A percentile compares a stretch with the other conserved stretches of the same genome.
Conservation (phyloP, 2,888 invertebrate species). For the Chaetoderma sp. region DNA sequence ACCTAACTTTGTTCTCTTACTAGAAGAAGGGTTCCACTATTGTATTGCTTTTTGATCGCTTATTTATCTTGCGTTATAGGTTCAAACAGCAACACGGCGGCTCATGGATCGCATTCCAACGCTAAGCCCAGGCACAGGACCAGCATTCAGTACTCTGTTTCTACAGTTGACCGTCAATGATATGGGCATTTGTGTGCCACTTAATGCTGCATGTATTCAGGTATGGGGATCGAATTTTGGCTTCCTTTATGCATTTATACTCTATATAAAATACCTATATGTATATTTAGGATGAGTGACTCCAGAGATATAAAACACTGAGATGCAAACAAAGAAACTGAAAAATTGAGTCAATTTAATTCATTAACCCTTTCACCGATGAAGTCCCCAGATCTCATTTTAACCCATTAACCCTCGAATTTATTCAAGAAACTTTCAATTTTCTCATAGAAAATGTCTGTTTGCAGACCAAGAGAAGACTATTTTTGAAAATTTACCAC, state of each 20-base stretch:
- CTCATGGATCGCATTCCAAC: constrained; percentile 77
- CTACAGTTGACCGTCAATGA: constrained; percentile 95
- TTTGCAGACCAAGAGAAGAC: too few relatives aligned
- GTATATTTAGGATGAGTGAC: neutral
- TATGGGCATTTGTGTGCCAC: constrained; percentile 94
- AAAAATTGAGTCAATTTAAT: neutral
- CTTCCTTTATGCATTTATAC: too few relatives aligned
- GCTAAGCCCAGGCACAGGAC: constrained; percentile 38
- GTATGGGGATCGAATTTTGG: constrained; percentile 1
- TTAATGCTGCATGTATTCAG: constrained; percentile 81
- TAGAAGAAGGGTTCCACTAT: too few relatives aligned
- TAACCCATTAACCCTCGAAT: too few relatives aligned
- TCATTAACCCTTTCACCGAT: neutral
- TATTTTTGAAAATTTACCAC: too few relatives aligned
- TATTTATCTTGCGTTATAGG: constrained; percentile 39
- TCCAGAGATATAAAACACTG: neutral
- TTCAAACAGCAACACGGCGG: constrained; percentile 73
- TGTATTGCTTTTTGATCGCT: too few relatives aligned
- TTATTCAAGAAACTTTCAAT: too few relatives aligned
- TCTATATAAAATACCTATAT: constrained; percentile 2
- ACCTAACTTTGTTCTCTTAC: too few relatives aligned
- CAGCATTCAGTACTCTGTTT: constrained; percentile 84
- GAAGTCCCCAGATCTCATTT: neutral
- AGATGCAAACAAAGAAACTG: neutral
- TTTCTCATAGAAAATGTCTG: too few relatives aligned